phyloP scores from a whole-genome alignment of 2,113 vertebrate species.

The Cololabis saira region DNA sequence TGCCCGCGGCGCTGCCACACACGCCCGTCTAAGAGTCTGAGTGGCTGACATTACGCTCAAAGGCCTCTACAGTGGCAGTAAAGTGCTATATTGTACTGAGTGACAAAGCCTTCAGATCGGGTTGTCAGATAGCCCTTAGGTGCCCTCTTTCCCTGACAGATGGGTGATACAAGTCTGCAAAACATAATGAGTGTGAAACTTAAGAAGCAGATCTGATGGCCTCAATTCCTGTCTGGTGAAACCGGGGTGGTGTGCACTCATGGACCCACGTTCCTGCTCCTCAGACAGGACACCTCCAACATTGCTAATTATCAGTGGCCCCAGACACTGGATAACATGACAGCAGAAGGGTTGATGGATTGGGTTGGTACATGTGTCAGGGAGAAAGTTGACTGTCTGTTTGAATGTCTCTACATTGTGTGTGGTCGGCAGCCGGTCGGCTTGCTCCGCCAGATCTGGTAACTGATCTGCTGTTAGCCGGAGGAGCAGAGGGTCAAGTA shows the following conservation, averaged over 20 bases:
- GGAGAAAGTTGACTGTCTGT: constrained; percentile 30
- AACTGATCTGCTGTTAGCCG: constrained; percentile 37
- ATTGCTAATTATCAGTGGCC: constrained; percentile 31
- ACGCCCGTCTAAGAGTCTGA: constrained; percentile 18
- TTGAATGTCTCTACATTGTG: constrained; percentile 22
- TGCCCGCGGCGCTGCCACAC: constrained; percentile 5
- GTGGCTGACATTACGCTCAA: constrained; percentile 50
- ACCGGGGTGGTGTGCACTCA: constrained; percentile 3
- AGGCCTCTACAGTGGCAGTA: constrained; percentile 39
- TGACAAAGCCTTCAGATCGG: constrained; percentile 61
- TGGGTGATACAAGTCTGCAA: constrained; percentile 32
- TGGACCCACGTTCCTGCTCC: background rate
- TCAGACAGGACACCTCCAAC: constrained; percentile 32
- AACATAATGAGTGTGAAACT: constrained; percentile 59
- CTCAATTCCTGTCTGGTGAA: constrained; percentile 28
- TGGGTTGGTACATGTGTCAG: constrained; percentile 33
- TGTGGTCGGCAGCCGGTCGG: constrained; percentile 31
- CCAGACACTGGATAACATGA: constrained; percentile 32
- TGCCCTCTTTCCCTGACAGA: constrained; percentile 51
- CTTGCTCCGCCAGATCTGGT: constrained; percentile 27
- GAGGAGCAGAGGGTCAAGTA: constrained; percentile 52
- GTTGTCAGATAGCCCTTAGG: constrained; percentile 53
- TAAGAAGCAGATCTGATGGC: constrained; percentile 50
- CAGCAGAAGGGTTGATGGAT: constrained; percentile 42
- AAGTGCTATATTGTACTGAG: constrained; percentile 68